A percentile compares a stretch with the other conserved stretches of the same genome.
Conservation (phyloP, 2,888 invertebrate genomes). For the Hololepta plana region DNA sequence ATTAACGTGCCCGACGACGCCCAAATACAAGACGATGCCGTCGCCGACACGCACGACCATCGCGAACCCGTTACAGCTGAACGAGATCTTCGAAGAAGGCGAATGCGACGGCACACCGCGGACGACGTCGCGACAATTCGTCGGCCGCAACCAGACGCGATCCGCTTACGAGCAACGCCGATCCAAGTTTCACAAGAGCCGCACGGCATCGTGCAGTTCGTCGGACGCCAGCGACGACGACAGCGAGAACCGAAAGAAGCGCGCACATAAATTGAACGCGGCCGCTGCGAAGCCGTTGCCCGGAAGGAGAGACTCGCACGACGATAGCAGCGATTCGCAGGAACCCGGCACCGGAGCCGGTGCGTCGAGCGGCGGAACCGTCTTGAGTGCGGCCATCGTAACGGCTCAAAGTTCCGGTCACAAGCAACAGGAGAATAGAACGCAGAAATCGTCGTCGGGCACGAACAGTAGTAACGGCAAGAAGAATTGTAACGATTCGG, state of each 20-base stretch:
- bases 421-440: slow-evolving; percentile 5
- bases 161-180: slow-evolving; percentile 37
- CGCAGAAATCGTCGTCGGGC: background rate
- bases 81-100: slow-evolving; percentile 52
- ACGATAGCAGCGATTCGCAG: slow-evolving; percentile 73
- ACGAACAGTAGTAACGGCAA: background rate
- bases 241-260: slow-evolving; percentile 64
- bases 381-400: slow-evolving; percentile 4
- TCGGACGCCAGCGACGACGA: slow-evolving; percentile 86
- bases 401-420: slow-evolving; percentile 6
- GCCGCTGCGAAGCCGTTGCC: slow-evolving; percentile 37
- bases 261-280: slow-evolving; percentile 51
- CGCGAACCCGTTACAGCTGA: slow-evolving; percentile 25
- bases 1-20: slow-evolving; percentile 19
- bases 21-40: slow-evolving; percentile 40
- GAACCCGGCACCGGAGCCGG: slow-evolving; percentile 35
- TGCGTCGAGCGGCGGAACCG: slow-evolving; percentile 23
- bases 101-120: slow-evolving; percentile 21
- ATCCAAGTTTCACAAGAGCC: slow-evolving; percentile 49
- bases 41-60: slow-evolving; percentile 29
- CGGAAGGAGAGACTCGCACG: slow-evolving; percentile 58
- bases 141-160: slow-evolving; percentile 19
- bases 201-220: slow-evolving; percentile 82
- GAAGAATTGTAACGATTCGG: slow-evolving; percentile 11
- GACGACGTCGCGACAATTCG: slow-evolving; percentile 17